Conservation (phyloP, 2,888 invertebrate genomes). For the Harmothoe impar region DNA sequence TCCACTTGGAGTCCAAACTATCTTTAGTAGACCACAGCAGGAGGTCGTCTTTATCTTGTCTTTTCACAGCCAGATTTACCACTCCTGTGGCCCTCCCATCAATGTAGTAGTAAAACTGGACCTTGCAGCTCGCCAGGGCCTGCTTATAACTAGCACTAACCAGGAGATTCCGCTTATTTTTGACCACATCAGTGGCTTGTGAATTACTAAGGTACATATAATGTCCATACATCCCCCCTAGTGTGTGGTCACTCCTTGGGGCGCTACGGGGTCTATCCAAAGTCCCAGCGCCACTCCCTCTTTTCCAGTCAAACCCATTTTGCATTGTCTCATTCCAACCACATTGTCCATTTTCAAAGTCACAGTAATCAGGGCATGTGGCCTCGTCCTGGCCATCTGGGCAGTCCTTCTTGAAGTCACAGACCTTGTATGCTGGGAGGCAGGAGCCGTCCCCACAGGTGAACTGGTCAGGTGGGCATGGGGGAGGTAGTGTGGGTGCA, state of each 20-base stretch:
- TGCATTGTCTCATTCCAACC: slow-evolving; percentile 73
- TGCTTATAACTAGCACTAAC: slow-evolving; percentile 73
- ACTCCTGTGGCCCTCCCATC: slow-evolving; percentile 72
- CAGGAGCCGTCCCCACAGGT: slow-evolving; percentile 72
- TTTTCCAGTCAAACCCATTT: slow-evolving; percentile 78
- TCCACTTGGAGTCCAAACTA: background rate
- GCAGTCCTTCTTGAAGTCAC: slow-evolving; percentile 72
- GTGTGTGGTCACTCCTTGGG: slow-evolving; percentile 74
- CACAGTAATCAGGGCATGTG: slow-evolving; percentile 72
- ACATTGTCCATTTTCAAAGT: slow-evolving; percentile 78
- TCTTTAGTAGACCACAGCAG: slow-evolving; percentile 2
- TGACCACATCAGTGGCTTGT: slow-evolving; percentile 60
- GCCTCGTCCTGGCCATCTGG: slow-evolving; percentile 55
- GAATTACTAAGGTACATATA: slow-evolving; percentile 74
- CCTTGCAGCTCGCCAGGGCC: slow-evolving; percentile 74
- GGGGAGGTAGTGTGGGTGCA: slow-evolving; percentile 2
- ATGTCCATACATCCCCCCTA: slow-evolving; percentile 74
- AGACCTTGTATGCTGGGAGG: slow-evolving; percentile 71
- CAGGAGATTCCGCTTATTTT: slow-evolving; percentile 69
- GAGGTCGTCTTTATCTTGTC: background rate
- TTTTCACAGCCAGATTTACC: slow-evolving; percentile 69
- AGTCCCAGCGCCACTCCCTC: slow-evolving; percentile 65
- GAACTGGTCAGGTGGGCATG: slow-evolving; percentile 71
- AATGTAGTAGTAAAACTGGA: slow-evolving; percentile 77
- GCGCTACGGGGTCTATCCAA: slow-evolving; percentile 75